Evolutionary conservation across 92 coral and sea anemone species (phyloP).

Genomic region (Paragorgia papillata): DNA sequence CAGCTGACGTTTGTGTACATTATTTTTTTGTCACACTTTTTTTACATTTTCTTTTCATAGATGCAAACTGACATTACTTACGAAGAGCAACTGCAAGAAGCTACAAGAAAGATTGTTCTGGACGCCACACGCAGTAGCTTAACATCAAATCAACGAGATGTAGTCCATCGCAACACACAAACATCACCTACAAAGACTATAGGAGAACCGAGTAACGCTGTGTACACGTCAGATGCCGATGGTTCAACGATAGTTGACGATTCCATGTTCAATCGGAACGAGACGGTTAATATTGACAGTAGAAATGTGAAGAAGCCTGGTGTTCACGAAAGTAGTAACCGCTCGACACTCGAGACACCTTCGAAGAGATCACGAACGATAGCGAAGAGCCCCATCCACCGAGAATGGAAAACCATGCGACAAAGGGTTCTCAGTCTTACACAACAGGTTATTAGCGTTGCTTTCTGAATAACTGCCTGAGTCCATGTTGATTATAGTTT

Average conservation of each 20-base stretch:
- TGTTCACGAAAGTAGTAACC: neutral
- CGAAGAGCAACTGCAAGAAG: slow-evolving; percentile 27
- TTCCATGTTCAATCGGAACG: slow-evolving; percentile 51
- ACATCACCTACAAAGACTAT: slow-evolving; percentile 25
- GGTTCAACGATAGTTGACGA: slow-evolving; percentile 36
- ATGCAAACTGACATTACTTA: slow-evolving; percentile 23
- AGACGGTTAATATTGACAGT: neutral
- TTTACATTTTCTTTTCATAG: neutral
- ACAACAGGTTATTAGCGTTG: slow-evolving; percentile 59
- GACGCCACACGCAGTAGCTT: slow-evolving; percentile 5
- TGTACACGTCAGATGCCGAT: neutral
- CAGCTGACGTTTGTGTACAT: no score
- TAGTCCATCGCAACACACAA: slow-evolving; percentile 26
- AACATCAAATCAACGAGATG: neutral
- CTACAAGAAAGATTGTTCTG: neutral
- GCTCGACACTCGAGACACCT: slow-evolving; percentile 56
- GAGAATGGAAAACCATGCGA: slow-evolving; percentile 90
- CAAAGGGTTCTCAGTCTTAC: slow-evolving; percentile 89
- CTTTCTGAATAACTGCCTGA: no score
- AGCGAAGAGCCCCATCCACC: slow-evolving; percentile 72
- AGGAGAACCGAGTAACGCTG: slow-evolving; percentile 2
- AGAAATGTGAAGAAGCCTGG: neutral
- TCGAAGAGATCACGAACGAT: slow-evolving; percentile 49
- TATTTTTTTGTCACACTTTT: no score
- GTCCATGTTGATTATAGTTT: no score